Conservation (phyloP, 2,888 invertebrate genomes). For the Tiliacea aurago region DNA sequence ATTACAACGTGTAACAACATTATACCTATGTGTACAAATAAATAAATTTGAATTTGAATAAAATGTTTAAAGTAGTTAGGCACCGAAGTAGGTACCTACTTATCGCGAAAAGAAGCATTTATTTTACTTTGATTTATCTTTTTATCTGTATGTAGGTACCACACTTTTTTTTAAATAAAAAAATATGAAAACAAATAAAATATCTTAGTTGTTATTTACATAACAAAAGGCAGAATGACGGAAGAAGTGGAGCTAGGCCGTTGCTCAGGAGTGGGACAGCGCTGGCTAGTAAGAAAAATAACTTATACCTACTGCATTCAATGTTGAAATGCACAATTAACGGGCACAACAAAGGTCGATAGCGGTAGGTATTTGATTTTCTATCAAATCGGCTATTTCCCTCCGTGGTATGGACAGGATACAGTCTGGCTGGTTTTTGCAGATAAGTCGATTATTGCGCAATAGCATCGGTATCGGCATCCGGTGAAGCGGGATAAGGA, state of each 20-base stretch:
- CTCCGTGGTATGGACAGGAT: constrained; percentile 28
- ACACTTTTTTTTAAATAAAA: too few species aligned
- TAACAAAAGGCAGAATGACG: background rate
- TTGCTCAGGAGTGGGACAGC: background rate
- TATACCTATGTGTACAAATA: too few species aligned
- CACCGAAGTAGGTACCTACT: too few species aligned
- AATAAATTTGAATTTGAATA: too few species aligned
- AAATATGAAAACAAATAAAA: too few species aligned
- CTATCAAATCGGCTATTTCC: constrained; percentile 45
- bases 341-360: constrained; percentile 7
- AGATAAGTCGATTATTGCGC: constrained; percentile 26
- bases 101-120: background rate
- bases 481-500: background rate
- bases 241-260: background rate
- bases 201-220: background rate
- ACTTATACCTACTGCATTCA: background rate
- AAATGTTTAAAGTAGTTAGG: background rate
- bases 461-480: constrained; percentile 12
- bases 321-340: background rate
- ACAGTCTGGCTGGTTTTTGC: constrained; percentile 12
- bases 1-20: too few species aligned
- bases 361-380: constrained; percentile 24
- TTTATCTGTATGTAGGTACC: too few species aligned
- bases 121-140: constrained; percentile 2
- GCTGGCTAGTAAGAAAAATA: background rate